Evolutionary conservation across 2,113 vertebrate genomes (phyloP), one percentile per base, ranked within the genome.

Genomic region (Myodes glareolus): DNA sequence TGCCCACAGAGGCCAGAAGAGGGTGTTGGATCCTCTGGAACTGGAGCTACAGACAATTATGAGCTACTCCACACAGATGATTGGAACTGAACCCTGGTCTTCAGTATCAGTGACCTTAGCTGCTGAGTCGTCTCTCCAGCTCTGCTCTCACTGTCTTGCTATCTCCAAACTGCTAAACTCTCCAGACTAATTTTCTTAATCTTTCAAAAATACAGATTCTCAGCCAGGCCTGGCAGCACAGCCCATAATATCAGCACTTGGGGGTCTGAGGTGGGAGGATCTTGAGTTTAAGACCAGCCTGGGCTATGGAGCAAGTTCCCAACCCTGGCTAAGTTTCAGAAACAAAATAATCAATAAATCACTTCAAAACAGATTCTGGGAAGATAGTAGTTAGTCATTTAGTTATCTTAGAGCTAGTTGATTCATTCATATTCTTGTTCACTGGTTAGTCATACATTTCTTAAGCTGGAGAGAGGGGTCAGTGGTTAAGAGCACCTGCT

Each of bases 131-230:
- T 16, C 39, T 31, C 58, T 31, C 39, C 23, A 31, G 63, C 50
- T 16, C 58, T 29, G 36, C 27, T 27, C 39, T 10, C 58, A 4
- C 4, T 2, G 17, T 58, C 55, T 75, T 0, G 1, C 33, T 27
- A 72, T 16, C 65, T 23, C 67, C 81, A 7, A 21, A 82, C 78
- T 16, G 33, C 31, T 58, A 47, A 75, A 55, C n/a, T 84, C 27
- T 81, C 58, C 80, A 68, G 36, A 77, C 55, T 86, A 89, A 55
- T 92, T 33, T 93, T 88, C 36, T 58, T 36, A 76, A 17, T 89
- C 67, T 78, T 93, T 77, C 58, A 88, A 93, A 94, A 93, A 61
- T 27, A 76, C 11, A 77, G 39, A 77, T 77, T 90, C 16, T 31
- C 21, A 42, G 25, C 36, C 36, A 58, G 36, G n/a, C 50, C 68